phyloP scores from a whole-genome alignment of 37 sponge, comb jelly and placozoan genomes.

The Beroe forskalii region DNA sequence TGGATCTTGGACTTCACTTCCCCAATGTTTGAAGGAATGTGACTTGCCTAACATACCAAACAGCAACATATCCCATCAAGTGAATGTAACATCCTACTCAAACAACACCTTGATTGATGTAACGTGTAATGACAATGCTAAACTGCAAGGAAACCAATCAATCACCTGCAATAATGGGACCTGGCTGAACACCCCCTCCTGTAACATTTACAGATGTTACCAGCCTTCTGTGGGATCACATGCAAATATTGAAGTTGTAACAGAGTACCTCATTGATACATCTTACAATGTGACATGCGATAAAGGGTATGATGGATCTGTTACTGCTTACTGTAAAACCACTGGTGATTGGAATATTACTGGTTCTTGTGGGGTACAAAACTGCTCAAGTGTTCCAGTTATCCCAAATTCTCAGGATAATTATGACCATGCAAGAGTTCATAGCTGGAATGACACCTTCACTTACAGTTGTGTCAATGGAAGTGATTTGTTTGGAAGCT shows the following conservation, averaged over 20 bases:
- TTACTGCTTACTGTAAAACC: not conserved
- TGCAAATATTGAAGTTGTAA: not conserved
- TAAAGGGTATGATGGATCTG: constrained; percentile 16
- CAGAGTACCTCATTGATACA: constrained; percentile 2
- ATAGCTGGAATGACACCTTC: not conserved
- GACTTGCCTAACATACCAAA: not conserved
- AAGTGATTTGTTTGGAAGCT: not conserved
- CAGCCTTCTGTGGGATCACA: not conserved
- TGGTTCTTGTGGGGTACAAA: not conserved
- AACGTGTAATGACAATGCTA: constrained; percentile 14
- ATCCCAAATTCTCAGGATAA: not conserved
- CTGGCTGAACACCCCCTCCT: not conserved
- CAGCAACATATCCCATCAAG: not conserved
- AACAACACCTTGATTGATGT: not conserved
- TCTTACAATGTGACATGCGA: constrained; percentile 3
- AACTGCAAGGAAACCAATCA: not conserved
- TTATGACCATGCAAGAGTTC: not conserved
- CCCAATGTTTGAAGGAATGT: constrained; percentile 19
- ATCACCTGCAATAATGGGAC: constrained; percentile 47
- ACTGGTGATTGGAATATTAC: not conserved
- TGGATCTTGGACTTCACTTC: constrained; percentile 12
- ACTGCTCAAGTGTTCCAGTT: not conserved
- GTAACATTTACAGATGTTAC: constrained; percentile 48
- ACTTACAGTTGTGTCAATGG: not conserved
- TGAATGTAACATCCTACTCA: not conserved